Conservation (phyloP, 2,113 vertebrate genomes). For the Ameiurus melas region DNA sequence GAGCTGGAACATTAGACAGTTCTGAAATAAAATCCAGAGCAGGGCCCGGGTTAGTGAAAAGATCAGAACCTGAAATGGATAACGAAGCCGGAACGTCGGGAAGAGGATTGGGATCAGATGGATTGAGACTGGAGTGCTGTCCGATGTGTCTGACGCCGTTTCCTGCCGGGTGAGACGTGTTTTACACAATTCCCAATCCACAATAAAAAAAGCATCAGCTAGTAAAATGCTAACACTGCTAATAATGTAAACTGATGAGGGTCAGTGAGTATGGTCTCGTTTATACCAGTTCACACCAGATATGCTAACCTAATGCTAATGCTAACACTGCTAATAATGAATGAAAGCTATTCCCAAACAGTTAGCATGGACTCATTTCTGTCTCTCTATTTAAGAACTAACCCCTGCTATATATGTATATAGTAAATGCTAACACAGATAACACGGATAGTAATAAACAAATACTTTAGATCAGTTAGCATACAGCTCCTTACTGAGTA, state of each 20-base stretch:
- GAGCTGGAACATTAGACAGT: neutral
- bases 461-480: neutral
- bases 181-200: neutral
- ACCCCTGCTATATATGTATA: neutral
- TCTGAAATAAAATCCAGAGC: neutral
- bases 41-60: neutral
- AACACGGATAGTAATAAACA: neutral
- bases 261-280: neutral
- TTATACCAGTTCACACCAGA: neutral
- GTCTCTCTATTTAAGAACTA: neutral
- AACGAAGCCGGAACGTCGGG: too few species aligned
- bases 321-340: neutral
- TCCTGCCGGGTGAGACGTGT: constrained; percentile 70
- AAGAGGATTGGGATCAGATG: neutral
- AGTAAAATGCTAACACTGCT: neutral
- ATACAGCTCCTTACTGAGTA: neutral
- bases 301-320: neutral
- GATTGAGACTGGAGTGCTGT: constrained; percentile 69
- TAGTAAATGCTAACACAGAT: neutral
- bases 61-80: neutral
- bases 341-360: neutral
- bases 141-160: constrained; percentile 82
- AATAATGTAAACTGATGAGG: neutral
- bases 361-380: neutral
- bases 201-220: neutral